These are phyloP conservation scores for Mus minutoides DNA, from an alignment of 2,797 vertebrate species.

Conservation along the genomic window DNA sequence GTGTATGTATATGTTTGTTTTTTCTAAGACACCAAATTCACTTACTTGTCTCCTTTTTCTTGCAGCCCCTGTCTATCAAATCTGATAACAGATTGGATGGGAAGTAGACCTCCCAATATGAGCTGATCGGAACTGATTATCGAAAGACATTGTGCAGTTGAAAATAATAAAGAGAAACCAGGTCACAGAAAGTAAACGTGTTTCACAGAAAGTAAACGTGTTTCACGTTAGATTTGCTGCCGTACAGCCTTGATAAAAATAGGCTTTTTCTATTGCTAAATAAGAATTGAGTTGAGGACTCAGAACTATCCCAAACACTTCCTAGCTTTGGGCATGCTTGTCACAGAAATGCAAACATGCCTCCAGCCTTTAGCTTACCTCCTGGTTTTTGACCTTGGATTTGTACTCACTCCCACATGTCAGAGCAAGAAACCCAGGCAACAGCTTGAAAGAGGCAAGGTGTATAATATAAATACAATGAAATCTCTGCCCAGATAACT, in stretches of 20 bases:
- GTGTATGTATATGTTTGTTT: not conserved
- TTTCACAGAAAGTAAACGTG: not conserved
- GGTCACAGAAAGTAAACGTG: not conserved
- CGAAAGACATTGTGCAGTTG: not conserved
- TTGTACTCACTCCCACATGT: conserved; percentile 71
- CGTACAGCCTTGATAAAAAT: conserved; percentile 41
- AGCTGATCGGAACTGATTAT: conserved; percentile 41
- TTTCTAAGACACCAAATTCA: not conserved
- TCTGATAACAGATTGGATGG: not conserved
- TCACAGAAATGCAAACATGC: conserved; percentile 44
- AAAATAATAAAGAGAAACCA: conserved; percentile 25
- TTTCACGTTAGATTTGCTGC: conserved; percentile 26
- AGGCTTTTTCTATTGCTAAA: conserved; percentile 62
- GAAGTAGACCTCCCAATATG: conserved; percentile 22
- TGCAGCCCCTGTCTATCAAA: not conserved
- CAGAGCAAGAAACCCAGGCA: conserved; percentile 73
- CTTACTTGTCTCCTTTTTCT: not conserved
- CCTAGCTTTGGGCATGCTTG: not conserved
- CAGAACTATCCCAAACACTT: not conserved
- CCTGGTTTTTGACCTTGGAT: conserved; percentile 77
- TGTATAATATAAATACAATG: conserved; percentile 78
- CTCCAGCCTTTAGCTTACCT: conserved; percentile 26
- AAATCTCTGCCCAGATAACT: conserved; percentile 76
- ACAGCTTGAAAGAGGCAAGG: conserved; percentile 70
- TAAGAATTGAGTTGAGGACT: not conserved